Base-by-base conservation (phyloP, 2,113 vertebrate genomes). In the Melanerpes aurifrons region DNA sequence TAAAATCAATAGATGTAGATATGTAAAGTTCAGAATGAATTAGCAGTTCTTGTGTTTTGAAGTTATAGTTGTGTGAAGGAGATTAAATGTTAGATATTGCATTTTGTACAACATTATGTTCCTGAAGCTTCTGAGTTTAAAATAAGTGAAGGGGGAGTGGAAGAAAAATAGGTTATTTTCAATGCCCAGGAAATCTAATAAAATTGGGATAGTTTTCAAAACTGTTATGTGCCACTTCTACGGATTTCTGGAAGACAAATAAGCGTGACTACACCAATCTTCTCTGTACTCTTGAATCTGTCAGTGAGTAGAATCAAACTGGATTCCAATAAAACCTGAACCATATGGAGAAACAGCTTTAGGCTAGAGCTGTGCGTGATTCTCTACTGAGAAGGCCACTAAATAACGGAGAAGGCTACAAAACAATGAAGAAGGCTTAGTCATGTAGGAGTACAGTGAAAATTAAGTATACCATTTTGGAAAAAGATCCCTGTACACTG, bases 201-300 rank as follows among this genome's bases (percentile, higher is more conserved):
- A 47, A 87, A 68, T 1, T 54, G 6, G 5, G 29, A 61, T 11
- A 18, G 21, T 15, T 84, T 81, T 92, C 26, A 64, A 71, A 61
- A 4, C 4, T 61, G 1, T 24, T 62, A 3, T 32, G 4, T 0
- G 1, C 3, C 10, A 40, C 7, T 63, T 48, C 14, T 69, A 25
- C 18, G 37, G 28, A 59, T 29, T 58, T 68, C 63, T 72, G 35
- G 7, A 68, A 76, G 15, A 40, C 8, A 71, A 67, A 67, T 66
- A 76, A 54, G 69, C 9, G 62, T 29, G 14, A 59, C 21, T 37
- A 12, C 17, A 15, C 7, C 0, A 1, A 43, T 54, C 5, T 47
- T 32, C 58, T 72, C 59, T 64, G 21, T 20, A 37, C 2, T 59
- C 16, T 48, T 63, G n/a, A 12, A 13, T 71, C 29, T 69, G 28